Percentiles rank a stretch among this genome's conserved stretches.
These are phyloP conservation scores for Crypturellus tataupa DNA, from an alignment of 2,797 vertebrate genomes.

Conservation along the genomic window DNA sequence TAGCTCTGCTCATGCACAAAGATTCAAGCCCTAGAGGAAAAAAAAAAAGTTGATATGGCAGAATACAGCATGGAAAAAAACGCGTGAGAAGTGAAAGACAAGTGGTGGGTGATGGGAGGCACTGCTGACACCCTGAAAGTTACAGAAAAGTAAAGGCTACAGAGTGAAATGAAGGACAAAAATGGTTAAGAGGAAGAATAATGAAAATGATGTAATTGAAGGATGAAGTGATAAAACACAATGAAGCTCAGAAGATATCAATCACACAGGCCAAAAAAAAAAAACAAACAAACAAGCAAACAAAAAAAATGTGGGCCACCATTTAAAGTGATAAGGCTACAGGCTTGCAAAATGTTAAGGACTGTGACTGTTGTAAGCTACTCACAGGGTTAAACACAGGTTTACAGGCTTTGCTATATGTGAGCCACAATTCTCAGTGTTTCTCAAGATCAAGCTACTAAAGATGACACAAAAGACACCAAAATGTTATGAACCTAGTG, in stretches of 20 bases:
- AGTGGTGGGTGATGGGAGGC: rapidly evolving
- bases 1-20: background rate
- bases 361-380: background rate
- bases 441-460: background rate
- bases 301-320: background rate
- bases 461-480: background rate
- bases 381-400: background rate
- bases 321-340: background rate
- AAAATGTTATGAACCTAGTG: background rate
- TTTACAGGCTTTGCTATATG: background rate
- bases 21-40: background rate
- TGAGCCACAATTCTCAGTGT: background rate
- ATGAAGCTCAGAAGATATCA: background rate
- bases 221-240: background rate
- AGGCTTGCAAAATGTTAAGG: background rate
- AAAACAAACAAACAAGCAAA: background rate
- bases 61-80: background rate
- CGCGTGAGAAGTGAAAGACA: background rate
- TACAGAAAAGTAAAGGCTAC: background rate
- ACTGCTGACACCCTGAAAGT: background rate
- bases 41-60: background rate
- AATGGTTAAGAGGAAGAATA: background rate
- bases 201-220: background rate
- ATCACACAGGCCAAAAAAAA: background rate
- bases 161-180: background rate